Percentiles rank a stretch among this genome's conserved stretches.
phyloP scores from a whole-genome alignment of 2,797 vertebrate species.

The Kryptopterus vitreolus region DNA sequence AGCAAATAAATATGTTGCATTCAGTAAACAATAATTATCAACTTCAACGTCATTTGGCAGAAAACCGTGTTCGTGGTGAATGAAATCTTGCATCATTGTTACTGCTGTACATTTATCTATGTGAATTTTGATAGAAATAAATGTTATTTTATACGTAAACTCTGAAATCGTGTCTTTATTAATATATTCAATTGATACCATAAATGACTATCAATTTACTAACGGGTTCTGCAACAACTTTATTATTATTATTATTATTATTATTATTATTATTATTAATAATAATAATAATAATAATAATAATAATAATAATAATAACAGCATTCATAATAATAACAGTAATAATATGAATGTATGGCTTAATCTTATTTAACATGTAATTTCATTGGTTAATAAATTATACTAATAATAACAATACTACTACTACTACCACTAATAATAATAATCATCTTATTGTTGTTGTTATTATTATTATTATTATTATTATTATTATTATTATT shows the following conservation, averaged over 20 bases:
- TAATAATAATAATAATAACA: neutral
- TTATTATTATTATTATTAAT: neutral
- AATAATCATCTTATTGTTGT: neutral
- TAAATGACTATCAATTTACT: neutral
- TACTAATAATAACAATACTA: neutral
- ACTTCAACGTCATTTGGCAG: constrained; percentile 63
- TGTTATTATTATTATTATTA: constrained; percentile 10
- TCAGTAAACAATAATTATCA: constrained; percentile 72
- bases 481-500: constrained; percentile 20
- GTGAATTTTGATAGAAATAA: constrained; percentile 97
- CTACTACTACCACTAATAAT: neutral
- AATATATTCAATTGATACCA: neutral
- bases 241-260: neutral
- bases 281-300: neutral
- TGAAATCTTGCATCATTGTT: constrained; percentile 77
- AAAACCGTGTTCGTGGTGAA: constrained; percentile 75
- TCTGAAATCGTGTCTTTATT: constrained; percentile 25
- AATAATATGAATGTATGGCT: too few relatives aligned
- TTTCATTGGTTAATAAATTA: too few relatives aligned
- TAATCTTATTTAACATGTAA: too few relatives aligned
- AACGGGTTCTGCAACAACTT: neutral
- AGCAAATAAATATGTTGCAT: constrained; percentile 73
- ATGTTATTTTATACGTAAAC: constrained; percentile 88
- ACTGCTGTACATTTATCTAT: constrained; percentile 79
- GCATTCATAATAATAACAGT: neutral